These are phyloP conservation scores for Nowickia ferox DNA, from an alignment of 2,888 invertebrate genomes.

Conservation along the genomic window DNA sequence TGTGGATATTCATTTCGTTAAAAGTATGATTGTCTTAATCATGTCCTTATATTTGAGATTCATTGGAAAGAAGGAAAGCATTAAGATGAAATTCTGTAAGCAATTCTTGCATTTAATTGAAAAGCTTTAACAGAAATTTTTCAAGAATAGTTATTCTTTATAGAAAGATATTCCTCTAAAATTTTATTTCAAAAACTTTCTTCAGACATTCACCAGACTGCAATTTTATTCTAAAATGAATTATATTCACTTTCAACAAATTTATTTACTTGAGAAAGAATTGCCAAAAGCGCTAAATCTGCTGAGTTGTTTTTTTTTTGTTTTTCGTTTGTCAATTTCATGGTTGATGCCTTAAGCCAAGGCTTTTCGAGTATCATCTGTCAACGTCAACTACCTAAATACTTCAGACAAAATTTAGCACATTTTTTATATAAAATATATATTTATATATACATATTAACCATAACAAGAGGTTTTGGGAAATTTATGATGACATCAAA, in stretches of 20 bases:
- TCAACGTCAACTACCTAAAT: background rate
- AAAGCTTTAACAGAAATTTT: too few relatives aligned
- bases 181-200: background rate
- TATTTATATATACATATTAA: background rate
- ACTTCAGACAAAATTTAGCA: background rate
- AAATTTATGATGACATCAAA: background rate
- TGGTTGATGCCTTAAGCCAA: background rate
- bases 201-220: background rate
- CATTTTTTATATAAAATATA: background rate
- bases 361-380: background rate
- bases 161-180: too few relatives aligned
- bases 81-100: too few relatives aligned
- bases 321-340: constrained; percentile 1
- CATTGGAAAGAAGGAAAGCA: too few relatives aligned
- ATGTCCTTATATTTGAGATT: too few relatives aligned
- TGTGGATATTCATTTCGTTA: too few relatives aligned
- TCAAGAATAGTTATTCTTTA: too few relatives aligned
- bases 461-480: background rate
- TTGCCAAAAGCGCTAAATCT: background rate
- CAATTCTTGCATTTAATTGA: too few relatives aligned
- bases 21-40: too few relatives aligned
- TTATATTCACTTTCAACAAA: background rate
- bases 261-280: background rate
- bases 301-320: too few relatives aligned
- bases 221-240: background rate